Conservation (phyloP, 1,140 invertebrate genomes). For the Pomacea maculata region DNA sequence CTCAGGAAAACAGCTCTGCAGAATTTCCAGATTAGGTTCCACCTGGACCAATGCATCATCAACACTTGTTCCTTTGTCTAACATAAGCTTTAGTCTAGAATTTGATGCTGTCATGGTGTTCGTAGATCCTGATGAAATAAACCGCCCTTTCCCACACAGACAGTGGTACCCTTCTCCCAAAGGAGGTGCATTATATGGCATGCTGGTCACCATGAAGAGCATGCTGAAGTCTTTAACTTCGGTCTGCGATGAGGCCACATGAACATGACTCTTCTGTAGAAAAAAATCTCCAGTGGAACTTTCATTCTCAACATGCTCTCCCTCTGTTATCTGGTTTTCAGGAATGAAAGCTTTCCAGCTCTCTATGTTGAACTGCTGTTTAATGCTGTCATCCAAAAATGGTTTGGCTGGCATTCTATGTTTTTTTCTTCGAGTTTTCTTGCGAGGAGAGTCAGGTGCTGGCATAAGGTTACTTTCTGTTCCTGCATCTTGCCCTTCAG, state of each 20-base stretch:
- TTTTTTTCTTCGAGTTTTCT: constrained; percentile 16
- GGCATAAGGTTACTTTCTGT: neutral
- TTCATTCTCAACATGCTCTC: neutral
- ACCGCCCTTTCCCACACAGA: neutral
- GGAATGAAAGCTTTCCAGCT: constrained; percentile 24
- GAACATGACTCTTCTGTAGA: neutral
- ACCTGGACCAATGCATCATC: neutral
- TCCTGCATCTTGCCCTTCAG: neutral
- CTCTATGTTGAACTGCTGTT: constrained; percentile 17
- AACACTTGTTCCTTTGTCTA: constrained; percentile 15
- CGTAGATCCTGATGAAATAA: neutral
- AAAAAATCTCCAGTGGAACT: neutral
- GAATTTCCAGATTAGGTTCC: constrained; percentile 39
- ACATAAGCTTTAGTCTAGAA: neutral
- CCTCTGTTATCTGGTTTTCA: constrained; percentile 6
- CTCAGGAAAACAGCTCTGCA: constrained; percentile 72
- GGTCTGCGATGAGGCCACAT: neutral
- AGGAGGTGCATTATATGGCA: neutral
- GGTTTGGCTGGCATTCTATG: neutral
- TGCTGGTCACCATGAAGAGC: neutral
- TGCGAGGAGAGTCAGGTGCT: neutral
- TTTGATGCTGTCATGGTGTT: neutral
- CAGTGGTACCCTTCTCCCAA: neutral
- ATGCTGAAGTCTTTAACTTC: constrained; percentile 9
- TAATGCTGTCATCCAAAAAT: constrained; percentile 17